A percentile compares a stretch with the other conserved stretches of the same genome.
These are phyloP conservation scores for Apamea sordens DNA, from an alignment of 2,888 invertebrate species.

Conservation along the genomic window DNA sequence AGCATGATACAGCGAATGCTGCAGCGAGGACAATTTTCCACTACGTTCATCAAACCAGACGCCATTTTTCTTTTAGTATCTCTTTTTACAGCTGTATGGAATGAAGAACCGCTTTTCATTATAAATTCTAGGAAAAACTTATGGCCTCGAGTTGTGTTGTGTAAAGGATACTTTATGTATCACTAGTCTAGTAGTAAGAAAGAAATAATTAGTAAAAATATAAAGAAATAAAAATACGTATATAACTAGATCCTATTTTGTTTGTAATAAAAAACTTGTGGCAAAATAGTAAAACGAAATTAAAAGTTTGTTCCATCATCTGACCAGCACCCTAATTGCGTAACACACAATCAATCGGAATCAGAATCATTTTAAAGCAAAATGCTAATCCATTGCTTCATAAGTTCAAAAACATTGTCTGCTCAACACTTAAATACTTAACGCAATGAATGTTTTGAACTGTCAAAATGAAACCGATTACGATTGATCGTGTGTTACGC, in stretches of 20 bases:
- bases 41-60: conserved; percentile 67
- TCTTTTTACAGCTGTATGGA: conserved; percentile 40
- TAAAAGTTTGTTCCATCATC: background rate
- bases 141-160: background rate
- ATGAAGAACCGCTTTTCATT: conserved; percentile 39
- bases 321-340: no score
- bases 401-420: no score
- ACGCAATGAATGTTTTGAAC: no score
- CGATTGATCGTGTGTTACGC: no score
- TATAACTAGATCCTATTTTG: background rate
- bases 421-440: no score
- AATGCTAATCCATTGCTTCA: no score
- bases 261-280: no score
- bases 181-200: background rate
- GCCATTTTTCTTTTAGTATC: conserved; percentile 62
- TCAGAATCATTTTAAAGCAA: no score
- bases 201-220: background rate
- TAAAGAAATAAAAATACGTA: background rate
- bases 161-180: background rate
- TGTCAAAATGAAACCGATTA: no score
- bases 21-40: conserved; percentile 70
- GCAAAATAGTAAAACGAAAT: background rate
- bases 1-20: conserved; percentile 55
- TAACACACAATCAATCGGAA: no score
- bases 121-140: conserved; percentile 31